Evolutionary conservation across 2,888 invertebrate genomes (phyloP).

Genomic region (Orchesella flavescens): DNA sequence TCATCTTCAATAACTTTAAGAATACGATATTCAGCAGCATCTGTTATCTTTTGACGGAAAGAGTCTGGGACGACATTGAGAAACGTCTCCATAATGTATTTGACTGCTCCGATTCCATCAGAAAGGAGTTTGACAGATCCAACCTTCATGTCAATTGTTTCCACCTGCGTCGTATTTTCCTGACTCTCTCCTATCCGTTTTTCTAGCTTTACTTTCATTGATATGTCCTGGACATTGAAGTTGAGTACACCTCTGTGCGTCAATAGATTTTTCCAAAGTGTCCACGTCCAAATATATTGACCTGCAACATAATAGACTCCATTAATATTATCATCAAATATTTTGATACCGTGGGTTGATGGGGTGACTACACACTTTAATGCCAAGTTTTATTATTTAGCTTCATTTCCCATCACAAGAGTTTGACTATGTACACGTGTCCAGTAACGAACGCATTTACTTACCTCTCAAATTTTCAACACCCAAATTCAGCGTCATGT

Average conservation of each 20-base stretch:
- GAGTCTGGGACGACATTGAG: constrained; percentile 89
- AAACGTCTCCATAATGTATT: constrained; percentile 85
- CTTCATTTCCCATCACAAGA: too few species aligned
- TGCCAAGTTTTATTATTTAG: too few species aligned
- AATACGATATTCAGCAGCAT: constrained; percentile 85
- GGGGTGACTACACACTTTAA: too few species aligned
- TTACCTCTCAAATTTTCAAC: constrained; percentile 55
- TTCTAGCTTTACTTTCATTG: constrained; percentile 44
- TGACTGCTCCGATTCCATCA: constrained; percentile 88
- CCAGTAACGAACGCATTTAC: too few species aligned
- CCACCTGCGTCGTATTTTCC: constrained; percentile 81
- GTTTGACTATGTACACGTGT: neutral
- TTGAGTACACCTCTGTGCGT: constrained; percentile 28
- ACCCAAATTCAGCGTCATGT: constrained; percentile 56
- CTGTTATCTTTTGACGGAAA: constrained; percentile 89
- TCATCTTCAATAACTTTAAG: constrained; percentile 80
- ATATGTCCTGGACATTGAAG: constrained; percentile 70
- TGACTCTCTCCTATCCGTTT: constrained; percentile 74
- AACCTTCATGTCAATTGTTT: constrained; percentile 84
- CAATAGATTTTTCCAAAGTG: constrained; percentile 44
- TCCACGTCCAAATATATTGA: constrained; percentile 53
- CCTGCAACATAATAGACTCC: constrained; percentile 16
- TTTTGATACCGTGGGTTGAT: too few species aligned
- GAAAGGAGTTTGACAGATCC: constrained; percentile 88
- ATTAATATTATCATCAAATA: too few species aligned